Base-by-base conservation (phyloP, 2,888 invertebrate genomes). In the Siphlonurus alternatus region DNA sequence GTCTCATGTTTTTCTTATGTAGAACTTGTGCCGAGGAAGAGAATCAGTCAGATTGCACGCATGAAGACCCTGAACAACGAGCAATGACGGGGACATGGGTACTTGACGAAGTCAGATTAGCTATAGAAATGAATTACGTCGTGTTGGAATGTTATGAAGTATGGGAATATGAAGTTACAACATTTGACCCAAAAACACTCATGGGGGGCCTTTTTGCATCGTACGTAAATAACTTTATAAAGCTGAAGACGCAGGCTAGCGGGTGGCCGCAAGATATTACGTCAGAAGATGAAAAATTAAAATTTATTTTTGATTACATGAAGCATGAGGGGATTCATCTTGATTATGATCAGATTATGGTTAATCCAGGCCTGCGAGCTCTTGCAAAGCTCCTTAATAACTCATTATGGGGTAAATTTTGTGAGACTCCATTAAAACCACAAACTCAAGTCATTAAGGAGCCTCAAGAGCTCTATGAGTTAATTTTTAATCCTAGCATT, bases 401-500 rank as follows among this genome's bases (percentile, higher is more conserved):
- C 23, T 25, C 22, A 19, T 25, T 62, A 2, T 53, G 51, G 61
- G 61, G 64, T 24, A 51, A 64, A 62, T 18, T 62, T 64, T 62
- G 62, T 53, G 20, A 25, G 62, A 51, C 7, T 23, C 2, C 23
- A 64, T 25, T 23, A 19, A n/a, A 62, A 3, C 23, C 23, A 18
- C 51, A 64, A 23, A 23, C 63, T 20, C 18, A 18, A 18, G n/a
- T 64, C 51, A 22, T 64, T 25, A 62, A 61, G 23, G 19, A 22
- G 7, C 24, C 19, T 15, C 20, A 63, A 7, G 63, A 70, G 23
- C 62, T 70, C 53, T 66, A 66, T 64, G 25, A 67, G 25, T 20
- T 70, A 51, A n/a, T 70, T 1, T 61, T 67, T 19, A 65, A 66
- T 59, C 68, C 69, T 2, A 54, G 66, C 23, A 64, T 68, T 38